Conservation (phyloP, 2,113 vertebrate species). For the Hipposideros armiger region DNA sequence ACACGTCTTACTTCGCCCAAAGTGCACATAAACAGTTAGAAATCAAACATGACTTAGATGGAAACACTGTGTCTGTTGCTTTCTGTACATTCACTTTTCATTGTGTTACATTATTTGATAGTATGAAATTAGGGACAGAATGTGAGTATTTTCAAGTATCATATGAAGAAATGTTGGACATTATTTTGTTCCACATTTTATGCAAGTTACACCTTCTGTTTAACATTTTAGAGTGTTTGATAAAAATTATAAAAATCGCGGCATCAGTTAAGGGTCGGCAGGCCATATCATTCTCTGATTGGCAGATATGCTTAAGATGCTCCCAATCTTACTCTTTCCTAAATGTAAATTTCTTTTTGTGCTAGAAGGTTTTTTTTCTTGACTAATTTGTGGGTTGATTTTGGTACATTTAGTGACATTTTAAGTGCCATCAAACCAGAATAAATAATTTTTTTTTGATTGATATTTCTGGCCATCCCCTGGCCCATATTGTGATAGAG, state of each 20-base stretch:
- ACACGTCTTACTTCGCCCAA: background rate
- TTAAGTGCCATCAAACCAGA: constrained; percentile 34
- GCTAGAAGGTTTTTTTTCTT: background rate
- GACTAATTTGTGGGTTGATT: constrained; percentile 39
- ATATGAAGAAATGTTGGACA: background rate
- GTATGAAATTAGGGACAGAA: background rate
- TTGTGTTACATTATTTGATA: background rate
- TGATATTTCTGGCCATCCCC: background rate
- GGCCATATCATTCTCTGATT: background rate
- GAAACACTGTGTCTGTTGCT: background rate
- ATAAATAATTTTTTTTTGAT: constrained; percentile 23
- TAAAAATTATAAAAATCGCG: constrained; percentile 15
- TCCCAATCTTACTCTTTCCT: background rate
- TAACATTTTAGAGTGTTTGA: constrained; percentile 34
- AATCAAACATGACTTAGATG: background rate
- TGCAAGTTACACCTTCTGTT: background rate
- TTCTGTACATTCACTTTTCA: background rate
- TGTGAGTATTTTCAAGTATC: background rate
- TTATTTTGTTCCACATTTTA: constrained; percentile 58
- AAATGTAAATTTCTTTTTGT: constrained; percentile 1
- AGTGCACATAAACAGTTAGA: background rate
- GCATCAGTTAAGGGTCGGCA: background rate
- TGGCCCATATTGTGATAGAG: background rate
- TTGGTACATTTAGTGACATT: constrained; percentile 27
- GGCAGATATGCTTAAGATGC: background rate